A percentile compares a stretch with the other conserved stretches of the same genome.
Conservation (phyloP, 2,888 invertebrate genomes). For the Heliothis peltigera region DNA sequence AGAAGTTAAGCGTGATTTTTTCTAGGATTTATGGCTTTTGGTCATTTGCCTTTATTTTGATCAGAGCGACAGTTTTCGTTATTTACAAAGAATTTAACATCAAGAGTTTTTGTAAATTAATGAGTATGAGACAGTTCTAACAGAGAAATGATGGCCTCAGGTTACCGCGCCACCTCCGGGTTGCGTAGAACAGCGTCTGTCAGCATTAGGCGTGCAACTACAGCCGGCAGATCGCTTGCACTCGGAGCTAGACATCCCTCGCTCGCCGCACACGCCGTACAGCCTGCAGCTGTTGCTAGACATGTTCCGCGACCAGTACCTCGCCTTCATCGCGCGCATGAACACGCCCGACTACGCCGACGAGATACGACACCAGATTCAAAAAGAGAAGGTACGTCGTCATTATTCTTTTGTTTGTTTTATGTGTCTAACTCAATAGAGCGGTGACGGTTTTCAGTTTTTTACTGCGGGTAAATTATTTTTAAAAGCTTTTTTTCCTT, state of each 20-base stretch:
- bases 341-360: slow-evolving; percentile 93
- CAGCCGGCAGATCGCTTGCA: slow-evolving; percentile 92
- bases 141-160: slow-evolving; percentile 57
- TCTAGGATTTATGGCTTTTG: no score
- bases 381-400: slow-evolving; percentile 92
- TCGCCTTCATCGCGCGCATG: slow-evolving; percentile 96
- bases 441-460: neutral
- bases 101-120: no score
- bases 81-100: no score
- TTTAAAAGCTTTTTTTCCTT: no score
- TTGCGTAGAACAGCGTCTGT: slow-evolving; percentile 97
- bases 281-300: slow-evolving; percentile 96
- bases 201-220: slow-evolving; percentile 92
- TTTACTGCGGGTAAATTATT: no score
- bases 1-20: no score
- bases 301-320: slow-evolving; percentile 95
- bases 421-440: neutral
- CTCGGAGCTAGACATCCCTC: slow-evolving; percentile 95
- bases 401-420: slow-evolving; percentile 13
- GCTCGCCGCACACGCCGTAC: slow-evolving; percentile 94
- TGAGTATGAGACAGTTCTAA: no score
- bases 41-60: no score
- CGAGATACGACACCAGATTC: slow-evolving; percentile 93
- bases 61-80: no score
- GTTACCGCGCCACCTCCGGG: slow-evolving; percentile 96